Percentiles rank a stretch among this genome's conserved stretches.
These are phyloP conservation scores for Galagoides demidoff DNA, from an alignment of 2,797 vertebrate genomes.

Conservation along the genomic window DNA sequence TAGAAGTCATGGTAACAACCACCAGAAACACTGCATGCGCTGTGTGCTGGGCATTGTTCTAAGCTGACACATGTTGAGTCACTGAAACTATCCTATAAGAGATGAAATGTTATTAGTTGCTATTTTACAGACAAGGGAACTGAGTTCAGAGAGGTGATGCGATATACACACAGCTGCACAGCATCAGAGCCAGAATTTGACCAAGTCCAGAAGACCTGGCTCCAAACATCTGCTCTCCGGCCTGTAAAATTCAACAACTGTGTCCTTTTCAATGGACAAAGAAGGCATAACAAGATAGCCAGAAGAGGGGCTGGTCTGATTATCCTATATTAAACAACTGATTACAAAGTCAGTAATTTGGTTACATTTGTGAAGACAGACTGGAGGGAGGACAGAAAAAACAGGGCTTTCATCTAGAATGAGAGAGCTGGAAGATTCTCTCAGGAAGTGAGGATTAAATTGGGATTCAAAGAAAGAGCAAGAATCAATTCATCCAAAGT, in stretches of 20 bases:
- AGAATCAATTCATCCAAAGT: not conserved
- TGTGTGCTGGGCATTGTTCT: too few species aligned
- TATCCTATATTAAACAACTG: not conserved
- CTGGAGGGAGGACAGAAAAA: not conserved
- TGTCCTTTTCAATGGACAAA: not conserved
- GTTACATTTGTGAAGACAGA: not conserved
- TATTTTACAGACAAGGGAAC: not conserved
- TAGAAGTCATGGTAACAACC: not conserved
- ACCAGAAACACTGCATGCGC: accelerated
- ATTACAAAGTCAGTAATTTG: not conserved
- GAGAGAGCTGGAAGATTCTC: not conserved
- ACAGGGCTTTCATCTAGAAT: not conserved
- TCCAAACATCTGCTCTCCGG: not conserved
- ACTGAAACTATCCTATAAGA: not conserved
- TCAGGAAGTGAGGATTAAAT: not conserved
- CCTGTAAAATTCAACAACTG: not conserved
- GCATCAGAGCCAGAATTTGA: not conserved
- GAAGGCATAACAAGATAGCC: too few species aligned
- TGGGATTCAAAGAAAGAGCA: not conserved
- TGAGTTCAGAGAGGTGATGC: not conserved
- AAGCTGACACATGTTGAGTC: not conserved
- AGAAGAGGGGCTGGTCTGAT: not conserved
- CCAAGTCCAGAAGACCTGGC: not conserved
- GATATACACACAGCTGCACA: not conserved
- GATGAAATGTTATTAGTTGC: not conserved